Base-by-base conservation (phyloP, 2,888 invertebrate species). In the Andrena hattorfiana region DNA sequence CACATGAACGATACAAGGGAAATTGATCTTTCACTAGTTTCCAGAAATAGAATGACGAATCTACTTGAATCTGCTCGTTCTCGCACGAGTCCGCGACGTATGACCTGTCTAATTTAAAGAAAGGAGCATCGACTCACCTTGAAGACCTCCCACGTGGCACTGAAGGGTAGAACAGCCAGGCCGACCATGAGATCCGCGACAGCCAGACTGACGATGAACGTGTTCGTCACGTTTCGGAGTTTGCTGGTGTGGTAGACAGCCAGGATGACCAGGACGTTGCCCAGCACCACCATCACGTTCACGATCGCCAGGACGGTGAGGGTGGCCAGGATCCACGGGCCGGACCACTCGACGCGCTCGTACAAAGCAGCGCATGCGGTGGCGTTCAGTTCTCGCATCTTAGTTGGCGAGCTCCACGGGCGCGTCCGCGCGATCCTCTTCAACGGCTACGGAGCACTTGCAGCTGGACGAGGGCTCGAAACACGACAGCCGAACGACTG, bases 111-210 rank as follows among this genome's bases (percentile, higher is more conserved):
- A 16, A 1, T 13, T 13, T 2, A 8, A 60, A 48, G 26, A 30
- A 30, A 32, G 5, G 16, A 16, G 10, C 13, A 5, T 42, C 35
- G 13, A 20, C 94, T 94, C 91, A 97, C 97, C 96, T 97, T 97
- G 94, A 97, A 97, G 8, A 98, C 98, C 94, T 99, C 98, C 95
- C 98, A 97, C 28, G 98, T 98, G 72, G 99, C 98, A 32, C 99
- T 98, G 95, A 99, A 99, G 1, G 99, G 99, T 90, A 99, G 95
- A 67, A 99, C 99, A 28, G 98, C 97, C 6, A 99, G 95, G 1
- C 99, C 99, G n/a, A 99, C 98, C 92, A 99, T 95, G 82, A 99
- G 95, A 95, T 99, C 99, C 63, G 99, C 99, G 26, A 98, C 98
- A 0, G 99, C 99, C 92, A 99, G 95, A 64, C 99, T 99, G 84